Base-by-base conservation (phyloP, 2,113 vertebrate species). In the Odobenus rosmarus region DNA sequence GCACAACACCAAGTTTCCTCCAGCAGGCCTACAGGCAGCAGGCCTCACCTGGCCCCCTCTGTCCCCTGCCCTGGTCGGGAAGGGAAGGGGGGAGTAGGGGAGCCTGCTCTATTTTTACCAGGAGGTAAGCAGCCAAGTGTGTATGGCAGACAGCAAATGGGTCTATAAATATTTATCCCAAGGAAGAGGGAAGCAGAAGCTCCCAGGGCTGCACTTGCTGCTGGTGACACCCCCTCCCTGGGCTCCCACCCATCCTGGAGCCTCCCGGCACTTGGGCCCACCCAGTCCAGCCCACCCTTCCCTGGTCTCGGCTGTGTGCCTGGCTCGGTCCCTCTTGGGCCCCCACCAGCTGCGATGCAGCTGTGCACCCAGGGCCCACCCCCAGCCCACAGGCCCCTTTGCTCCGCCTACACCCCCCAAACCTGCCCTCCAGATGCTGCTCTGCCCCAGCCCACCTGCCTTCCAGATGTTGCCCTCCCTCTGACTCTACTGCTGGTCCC, bases 91-190 rank as follows among this genome's bases (percentile, higher is more conserved):
- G 16, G 82, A 83, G 85, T 76, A 92, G 97, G 90, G 97, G 88
- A 94, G 90, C 71, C 93, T 51, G 97, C 96, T 93, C 97, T 98
- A 97, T 98, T 98, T 98, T 98, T 98, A 98, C 85, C 97, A 95
- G 98, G 98, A 98, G 98, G 98, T 98, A 98, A 98, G 98, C 98
- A 98, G 98, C 98, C 98, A 98, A 99, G 98, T 98, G 98, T 98
- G 95, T 97, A 97, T 97, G 98, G 97, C 98, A 98, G 98, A 98
- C 97, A 39, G 98, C 98, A 98, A 98, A 98, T 97, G 98, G 98
- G 98, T 97, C 98, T 98, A 98, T 99, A 99, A 99, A 99, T 99
- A 99, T 99, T 99, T 99, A 99, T 98, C 97, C 98, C 97, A 97
- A 98, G 98, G 98, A 99, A 99, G 97, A 98, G 98, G 98, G 97